A percentile compares a stretch with the other conserved stretches of the same genome.
Conservation (phyloP, 1,140 invertebrate species). For the Brachionus paranguensis region DNA sequence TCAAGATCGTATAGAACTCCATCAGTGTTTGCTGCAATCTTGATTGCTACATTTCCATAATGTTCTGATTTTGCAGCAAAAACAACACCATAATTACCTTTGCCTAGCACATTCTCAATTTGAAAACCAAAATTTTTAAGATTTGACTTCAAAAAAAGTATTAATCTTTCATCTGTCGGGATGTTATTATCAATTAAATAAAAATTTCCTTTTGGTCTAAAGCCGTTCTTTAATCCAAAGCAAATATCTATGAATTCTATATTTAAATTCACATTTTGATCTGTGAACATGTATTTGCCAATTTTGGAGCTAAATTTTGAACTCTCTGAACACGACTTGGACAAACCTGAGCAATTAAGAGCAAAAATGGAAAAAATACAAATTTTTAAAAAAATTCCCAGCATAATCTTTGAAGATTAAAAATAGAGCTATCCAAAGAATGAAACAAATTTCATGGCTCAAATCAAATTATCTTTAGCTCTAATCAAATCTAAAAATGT, state of each 20-base stretch:
- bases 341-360: background rate
- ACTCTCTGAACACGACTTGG: background rate
- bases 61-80: slow-evolving; percentile 6
- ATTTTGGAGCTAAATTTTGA: background rate
- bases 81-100: slow-evolving; percentile 17
- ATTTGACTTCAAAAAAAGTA: background rate
- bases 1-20: slow-evolving; percentile 3
- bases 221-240: background rate
- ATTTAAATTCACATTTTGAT: background rate
- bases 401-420: background rate
- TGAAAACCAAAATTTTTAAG: background rate
- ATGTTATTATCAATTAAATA: background rate
- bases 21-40: slow-evolving; percentile 4
- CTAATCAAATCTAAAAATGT: background rate
- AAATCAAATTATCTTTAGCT: background rate
- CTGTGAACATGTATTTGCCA: background rate
- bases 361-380: background rate
- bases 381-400: background rate
- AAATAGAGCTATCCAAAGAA: background rate
- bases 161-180: background rate
- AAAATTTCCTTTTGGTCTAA: background rate
- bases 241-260: slow-evolving; percentile 26
- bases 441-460: background rate
- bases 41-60: slow-evolving; percentile 30
- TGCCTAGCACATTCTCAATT: background rate